Conservation (phyloP, 2,113 vertebrate species). For the Mustela lutreola region DNA sequence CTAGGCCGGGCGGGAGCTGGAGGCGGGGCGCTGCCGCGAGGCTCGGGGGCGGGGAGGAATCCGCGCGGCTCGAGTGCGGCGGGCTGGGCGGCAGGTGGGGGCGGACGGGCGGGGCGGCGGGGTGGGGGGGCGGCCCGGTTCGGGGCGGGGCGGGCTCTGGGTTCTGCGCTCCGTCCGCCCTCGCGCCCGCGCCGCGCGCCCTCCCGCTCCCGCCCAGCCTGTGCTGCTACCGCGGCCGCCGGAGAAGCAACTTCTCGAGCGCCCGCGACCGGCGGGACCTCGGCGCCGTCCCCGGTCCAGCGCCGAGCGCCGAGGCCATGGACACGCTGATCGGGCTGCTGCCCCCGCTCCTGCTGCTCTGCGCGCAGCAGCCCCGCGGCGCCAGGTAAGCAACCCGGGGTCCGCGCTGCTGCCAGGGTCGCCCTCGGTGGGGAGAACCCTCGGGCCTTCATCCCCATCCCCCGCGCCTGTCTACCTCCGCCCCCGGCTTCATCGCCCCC, state of each 20-base stretch:
- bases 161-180: background rate
- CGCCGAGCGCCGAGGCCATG: conserved; percentile 84
- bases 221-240: conserved; percentile 46
- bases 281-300: conserved; percentile 68
- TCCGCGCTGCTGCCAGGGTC: background rate
- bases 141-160: conserved; percentile 35
- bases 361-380: conserved; percentile 83
- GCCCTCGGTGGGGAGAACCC: background rate
- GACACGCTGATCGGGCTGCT: conserved; percentile 83
- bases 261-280: conserved; percentile 69
- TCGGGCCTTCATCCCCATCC: background rate
- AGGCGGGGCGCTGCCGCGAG: background rate
- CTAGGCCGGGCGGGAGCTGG: background rate
- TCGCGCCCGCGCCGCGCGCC: conserved; percentile 30
- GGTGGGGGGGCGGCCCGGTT: background rate
- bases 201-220: conserved; percentile 38
- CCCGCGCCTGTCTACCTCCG: background rate
- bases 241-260: conserved; percentile 61
- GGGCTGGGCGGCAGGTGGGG: background rate
- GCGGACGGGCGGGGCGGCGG: background rate
- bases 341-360: conserved; percentile 85
- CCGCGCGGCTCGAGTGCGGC: background rate
- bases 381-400: conserved; percentile 86
- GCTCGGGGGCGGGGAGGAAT: background rate
- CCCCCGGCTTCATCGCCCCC: background rate